Percentiles rank a stretch among this genome's conserved stretches.
Evolutionary conservation across 2,797 vertebrate genomes (phyloP).

Genomic region (Gymnothorax javanicus): DNA sequence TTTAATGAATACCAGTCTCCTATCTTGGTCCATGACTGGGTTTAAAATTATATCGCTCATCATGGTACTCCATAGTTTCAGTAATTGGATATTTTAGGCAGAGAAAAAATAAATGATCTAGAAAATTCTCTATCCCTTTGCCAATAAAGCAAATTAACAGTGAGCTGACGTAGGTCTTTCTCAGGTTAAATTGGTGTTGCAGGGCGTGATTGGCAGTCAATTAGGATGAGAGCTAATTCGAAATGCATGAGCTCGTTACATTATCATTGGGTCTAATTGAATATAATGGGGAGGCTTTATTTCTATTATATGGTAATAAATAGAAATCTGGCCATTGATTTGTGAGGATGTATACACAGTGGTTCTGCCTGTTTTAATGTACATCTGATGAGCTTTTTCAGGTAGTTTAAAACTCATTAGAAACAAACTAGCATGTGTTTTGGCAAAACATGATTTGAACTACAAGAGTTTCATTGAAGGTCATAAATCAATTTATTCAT

Average conservation of each 20-base stretch:
- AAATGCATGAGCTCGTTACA: conserved; percentile 47
- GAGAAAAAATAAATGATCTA: conserved; percentile 58
- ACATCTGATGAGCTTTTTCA: background rate
- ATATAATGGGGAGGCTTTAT: conserved; percentile 40
- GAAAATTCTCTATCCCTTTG: conserved; percentile 55
- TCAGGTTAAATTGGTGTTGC: conserved; percentile 47
- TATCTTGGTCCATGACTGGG: conserved; percentile 52
- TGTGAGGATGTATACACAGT: conserved; percentile 11
- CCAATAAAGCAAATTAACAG: conserved; percentile 63
- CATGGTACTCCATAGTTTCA: conserved; percentile 46
- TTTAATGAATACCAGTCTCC: conserved; percentile 53
- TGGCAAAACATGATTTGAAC: background rate
- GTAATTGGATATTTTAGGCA: conserved; percentile 58
- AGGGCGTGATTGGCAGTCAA: conserved; percentile 47
- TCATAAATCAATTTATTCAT: background rate
- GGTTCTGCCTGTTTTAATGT: background rate
- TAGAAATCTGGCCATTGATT: conserved; percentile 23
- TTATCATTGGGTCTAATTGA: conserved; percentile 39
- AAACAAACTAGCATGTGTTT: background rate
- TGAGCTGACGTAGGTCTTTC: conserved; percentile 44
- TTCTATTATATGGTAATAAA: conserved; percentile 38
- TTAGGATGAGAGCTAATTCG: conserved; percentile 48
- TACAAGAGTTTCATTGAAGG: background rate
- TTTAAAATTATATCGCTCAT: conserved; percentile 52
- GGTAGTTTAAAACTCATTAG: background rate